Evolutionary conservation across 2,888 invertebrate genomes (phyloP).

Genomic region (Muscina levida): DNA sequence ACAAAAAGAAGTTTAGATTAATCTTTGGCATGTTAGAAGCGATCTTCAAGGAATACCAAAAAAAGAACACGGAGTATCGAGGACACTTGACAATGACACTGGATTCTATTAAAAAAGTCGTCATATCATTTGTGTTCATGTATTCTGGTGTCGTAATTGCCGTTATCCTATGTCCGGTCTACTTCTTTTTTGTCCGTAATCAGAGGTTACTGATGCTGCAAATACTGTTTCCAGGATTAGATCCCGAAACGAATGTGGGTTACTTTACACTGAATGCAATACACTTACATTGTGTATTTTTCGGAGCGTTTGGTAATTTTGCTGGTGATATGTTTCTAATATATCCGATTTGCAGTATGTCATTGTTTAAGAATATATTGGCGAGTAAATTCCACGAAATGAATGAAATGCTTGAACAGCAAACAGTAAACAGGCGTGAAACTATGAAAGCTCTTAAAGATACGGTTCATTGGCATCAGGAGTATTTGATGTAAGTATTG

Average conservation of each 20-base stretch:
- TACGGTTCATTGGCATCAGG: constrained; percentile 71
- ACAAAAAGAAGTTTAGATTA: constrained; percentile 33
- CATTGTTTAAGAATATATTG: constrained; percentile 70
- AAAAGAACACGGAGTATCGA: constrained; percentile 62
- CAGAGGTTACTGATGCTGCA: constrained; percentile 68
- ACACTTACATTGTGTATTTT: constrained; percentile 58
- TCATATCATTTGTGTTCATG: constrained; percentile 57
- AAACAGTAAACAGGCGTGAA: neutral
- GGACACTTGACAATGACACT: constrained; percentile 62
- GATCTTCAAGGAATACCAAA: constrained; percentile 69
- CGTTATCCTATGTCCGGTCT: constrained; percentile 51
- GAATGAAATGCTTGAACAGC: constrained; percentile 58
- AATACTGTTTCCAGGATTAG: constrained; percentile 68
- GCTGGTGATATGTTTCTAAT: constrained; percentile 71
- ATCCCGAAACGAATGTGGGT: constrained; percentile 64
- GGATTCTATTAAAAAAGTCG: constrained; percentile 50
- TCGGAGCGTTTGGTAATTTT: constrained; percentile 71
- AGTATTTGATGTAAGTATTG: constrained; percentile 68
- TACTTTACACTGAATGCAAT: constrained; percentile 56
- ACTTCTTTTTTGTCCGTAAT: neutral
- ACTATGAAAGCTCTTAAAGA: constrained; percentile 61
- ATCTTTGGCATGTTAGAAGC: constrained; percentile 60
- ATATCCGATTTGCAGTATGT: constrained; percentile 67
- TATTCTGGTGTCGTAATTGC: constrained; percentile 31
- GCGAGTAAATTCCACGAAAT: constrained; percentile 68